These are phyloP conservation scores for Chaetops frenatus DNA, from an alignment of 2,113 vertebrate genomes.

Conservation along the genomic window DNA sequence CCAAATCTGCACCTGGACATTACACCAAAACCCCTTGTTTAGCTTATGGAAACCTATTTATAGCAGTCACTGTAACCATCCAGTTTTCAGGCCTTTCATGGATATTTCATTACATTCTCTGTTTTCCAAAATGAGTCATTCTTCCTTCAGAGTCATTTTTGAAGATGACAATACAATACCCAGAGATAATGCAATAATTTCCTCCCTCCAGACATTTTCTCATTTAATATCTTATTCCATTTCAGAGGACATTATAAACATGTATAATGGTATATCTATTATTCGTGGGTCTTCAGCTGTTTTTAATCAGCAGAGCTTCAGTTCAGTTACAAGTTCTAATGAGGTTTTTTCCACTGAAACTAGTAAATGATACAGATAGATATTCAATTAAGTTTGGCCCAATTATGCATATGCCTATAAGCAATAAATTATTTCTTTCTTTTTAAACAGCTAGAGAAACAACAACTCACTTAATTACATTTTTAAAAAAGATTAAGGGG, in stretches of 20 bases:
- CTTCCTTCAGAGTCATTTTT: neutral
- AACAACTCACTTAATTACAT: neutral
- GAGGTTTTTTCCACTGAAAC: neutral
- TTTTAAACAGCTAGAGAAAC: neutral
- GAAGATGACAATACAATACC: neutral
- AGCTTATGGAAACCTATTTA: neutral
- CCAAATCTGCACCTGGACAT: neutral
- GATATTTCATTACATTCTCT: neutral
- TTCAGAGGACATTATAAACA: neutral
- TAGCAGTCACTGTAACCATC: neutral
- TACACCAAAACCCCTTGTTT: neutral
- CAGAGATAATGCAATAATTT: neutral
- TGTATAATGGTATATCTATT: neutral
- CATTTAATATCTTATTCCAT: neutral
- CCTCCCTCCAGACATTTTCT: neutral
- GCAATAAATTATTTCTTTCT: neutral
- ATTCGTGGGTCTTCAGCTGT: neutral
- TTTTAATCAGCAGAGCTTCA: neutral
- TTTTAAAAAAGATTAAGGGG: neutral
- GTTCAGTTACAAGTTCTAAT: neutral
- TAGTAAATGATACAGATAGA: neutral
- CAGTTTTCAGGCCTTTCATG: neutral
- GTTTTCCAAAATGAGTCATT: slow-evolving; percentile 8
- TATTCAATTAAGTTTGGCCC: neutral
- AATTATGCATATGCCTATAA: neutral